Base-by-base conservation (phyloP, 2,888 invertebrate species). In the Drosophila neonasuta region DNA sequence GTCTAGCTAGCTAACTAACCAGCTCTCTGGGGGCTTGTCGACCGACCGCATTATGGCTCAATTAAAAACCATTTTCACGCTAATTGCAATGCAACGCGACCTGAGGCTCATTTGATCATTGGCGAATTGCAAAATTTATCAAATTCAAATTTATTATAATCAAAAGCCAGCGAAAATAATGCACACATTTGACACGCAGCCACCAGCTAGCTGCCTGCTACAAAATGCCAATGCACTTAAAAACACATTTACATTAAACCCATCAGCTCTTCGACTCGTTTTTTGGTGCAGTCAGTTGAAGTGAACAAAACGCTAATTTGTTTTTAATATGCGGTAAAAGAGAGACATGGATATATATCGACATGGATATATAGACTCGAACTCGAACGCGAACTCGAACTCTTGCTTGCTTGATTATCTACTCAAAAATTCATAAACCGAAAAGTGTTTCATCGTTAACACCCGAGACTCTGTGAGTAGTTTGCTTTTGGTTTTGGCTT, bases 371-470 rank as follows among this genome's bases (percentile, higher is more conserved):
- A 20, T 20, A 20, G 20, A 20, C 20, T 20, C 20, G 20, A 3
- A 3, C 4, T 4, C 20, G 20, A 20, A 20, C 20, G 20, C 50
- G 39, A 15, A 0, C 39, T 41, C 7, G 8, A 7, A 7, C 13
- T n/a, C 39, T 5, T 29, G 44, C 68, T 82, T 86, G 75, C 68
- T 82, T 86, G 75, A 83, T 86, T 83, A 83, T 74, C 75, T 80
- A 61, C 61, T 77, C 64, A 71, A 66, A 83, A 83, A 77, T 84
- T 79, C 84, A 81, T 77, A 73, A 76, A 68, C 72, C 68, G 74
- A 80, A 81, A 86, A 83, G 86, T 83, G 83, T 81, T 86, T 77
- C 66, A 62, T 79, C 84, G 84, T 84, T 84, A 86, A 86, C 86
- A 86, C 86, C 61, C 64, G 48, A 60, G 24, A 24, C 24, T 24